Conservation (phyloP, 2,797 vertebrate species). For the Staurois parvus region DNA sequence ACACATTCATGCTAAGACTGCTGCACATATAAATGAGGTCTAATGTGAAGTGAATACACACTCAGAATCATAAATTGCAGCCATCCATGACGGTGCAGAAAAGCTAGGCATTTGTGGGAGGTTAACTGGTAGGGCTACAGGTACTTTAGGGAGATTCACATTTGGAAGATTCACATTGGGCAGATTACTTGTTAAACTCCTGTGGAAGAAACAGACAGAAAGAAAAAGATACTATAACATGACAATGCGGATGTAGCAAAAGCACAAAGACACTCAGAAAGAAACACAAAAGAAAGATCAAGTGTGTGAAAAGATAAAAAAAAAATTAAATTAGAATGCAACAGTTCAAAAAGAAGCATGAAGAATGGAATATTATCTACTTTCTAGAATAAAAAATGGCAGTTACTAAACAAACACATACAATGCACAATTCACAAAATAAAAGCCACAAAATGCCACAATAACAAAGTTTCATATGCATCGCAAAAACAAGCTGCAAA, state of each 20-base stretch:
- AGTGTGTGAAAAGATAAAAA: slow-evolving; percentile 75
- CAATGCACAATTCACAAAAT: slow-evolving; percentile 66
- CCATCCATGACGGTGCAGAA: slow-evolving; percentile 93
- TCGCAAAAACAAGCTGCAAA: slow-evolving; percentile 32
- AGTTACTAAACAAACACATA: slow-evolving; percentile 57
- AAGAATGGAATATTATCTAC: slow-evolving; percentile 66
- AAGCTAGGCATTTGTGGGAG: slow-evolving; percentile 99
- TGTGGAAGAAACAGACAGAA: slow-evolving; percentile 99
- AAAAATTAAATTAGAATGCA: slow-evolving; percentile 71
- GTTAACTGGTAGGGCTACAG: slow-evolving; percentile 96
- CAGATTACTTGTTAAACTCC: slow-evolving; percentile 95
- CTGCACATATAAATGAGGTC: slow-evolving; percentile 86
- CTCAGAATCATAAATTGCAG: slow-evolving; percentile 91
- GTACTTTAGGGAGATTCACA: slow-evolving; percentile 99
- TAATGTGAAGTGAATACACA: slow-evolving; percentile 98
- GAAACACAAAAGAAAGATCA: slow-evolving; percentile 68
- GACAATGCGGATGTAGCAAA: slow-evolving; percentile 91
- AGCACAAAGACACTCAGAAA: slow-evolving; percentile 88
- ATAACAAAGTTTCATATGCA: not conserved
- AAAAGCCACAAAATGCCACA: slow-evolving; percentile 52
- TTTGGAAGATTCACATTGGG: slow-evolving; percentile 99
- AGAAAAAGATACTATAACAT: slow-evolving; percentile 98
- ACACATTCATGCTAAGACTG: slow-evolving; percentile 97
- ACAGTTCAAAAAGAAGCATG: slow-evolving; percentile 76
- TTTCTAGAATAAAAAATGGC: slow-evolving; percentile 64